Base-by-base conservation (phyloP, 2,888 invertebrate species). In the Xylophagus ater region DNA sequence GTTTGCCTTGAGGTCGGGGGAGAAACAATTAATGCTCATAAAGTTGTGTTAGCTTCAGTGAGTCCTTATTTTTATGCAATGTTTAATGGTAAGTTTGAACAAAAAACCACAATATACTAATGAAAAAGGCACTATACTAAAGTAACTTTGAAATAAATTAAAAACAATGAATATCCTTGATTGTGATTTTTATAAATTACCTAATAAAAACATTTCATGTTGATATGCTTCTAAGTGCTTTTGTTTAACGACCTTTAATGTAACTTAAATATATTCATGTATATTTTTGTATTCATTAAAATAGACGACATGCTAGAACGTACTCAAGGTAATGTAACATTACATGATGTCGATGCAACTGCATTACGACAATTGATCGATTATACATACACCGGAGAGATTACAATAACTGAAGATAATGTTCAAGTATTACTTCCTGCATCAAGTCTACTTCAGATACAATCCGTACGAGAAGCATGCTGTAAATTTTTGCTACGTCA, bases 51-150 rank as follows among this genome's bases (percentile, higher is more conserved):
- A 56, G 81, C 82, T 26, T 77, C 82, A 32, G 74, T 78, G 54
- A 79, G 78, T 58, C 76, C 81, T 15, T 83, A 83, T 62, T 83
- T 83, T 66, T 77, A 78, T 64, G 81, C 82, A 46, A 67, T 75
- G 65, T 65, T 65, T 47, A 65, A 64, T 52, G 65, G 65, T 65
- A 53, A 59, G 60, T 51, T 45, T 30, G 24, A 19, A 14, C 34
- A n/a, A n/a, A n/a, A n/a, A n/a, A n/a, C n/a, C n/a, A n/a, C n/a
- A n/a, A n/a, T n/a, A n/a, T n/a, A n/a, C n/a, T n/a, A n/a, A n/a
- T n/a, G n/a, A n/a, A n/a, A n/a, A n/a, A n/a, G n/a, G n/a, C n/a
- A n/a, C n/a, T n/a, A n/a, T n/a, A n/a, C n/a, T n/a, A n/a, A n/a
- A n/a, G n/a, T n/a, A n/a, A n/a, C n/a, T n/a, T n/a, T n/a, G n/a